Evolutionary conservation across 2,797 vertebrate species (phyloP).

Genomic region (Tauraco hartlaubi): DNA sequence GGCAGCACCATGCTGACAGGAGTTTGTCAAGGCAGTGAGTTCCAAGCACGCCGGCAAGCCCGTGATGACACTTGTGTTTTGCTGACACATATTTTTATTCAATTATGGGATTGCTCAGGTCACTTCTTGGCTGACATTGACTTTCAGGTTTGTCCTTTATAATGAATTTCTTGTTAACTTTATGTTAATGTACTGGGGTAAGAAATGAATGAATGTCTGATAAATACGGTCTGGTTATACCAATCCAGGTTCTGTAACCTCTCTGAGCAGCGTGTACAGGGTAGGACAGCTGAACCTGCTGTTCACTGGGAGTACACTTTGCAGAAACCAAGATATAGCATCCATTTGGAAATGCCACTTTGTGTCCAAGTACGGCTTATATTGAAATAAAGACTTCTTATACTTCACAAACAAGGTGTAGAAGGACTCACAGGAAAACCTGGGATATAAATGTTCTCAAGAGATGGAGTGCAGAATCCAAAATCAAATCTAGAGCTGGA

Average conservation of each 20-base stretch:
- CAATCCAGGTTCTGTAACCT: neutral
- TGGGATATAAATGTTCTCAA: accelerated
- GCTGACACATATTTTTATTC: conserved; percentile 16
- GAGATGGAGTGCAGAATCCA: neutral
- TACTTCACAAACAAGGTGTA: neutral
- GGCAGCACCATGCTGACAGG: neutral
- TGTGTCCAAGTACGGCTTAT: neutral
- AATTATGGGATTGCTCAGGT: neutral
- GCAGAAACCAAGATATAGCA: neutral
- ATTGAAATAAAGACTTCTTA: neutral
- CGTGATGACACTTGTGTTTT: neutral
- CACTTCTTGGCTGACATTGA: neutral
- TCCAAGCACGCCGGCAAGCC: neutral
- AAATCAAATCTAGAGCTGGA: neutral
- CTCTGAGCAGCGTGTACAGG: neutral
- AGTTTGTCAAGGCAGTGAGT: neutral
- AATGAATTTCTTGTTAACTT: conserved; percentile 25
- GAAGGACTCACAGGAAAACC: neutral
- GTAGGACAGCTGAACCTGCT: neutral
- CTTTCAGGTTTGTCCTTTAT: conserved; percentile 27
- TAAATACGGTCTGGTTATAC: neutral
- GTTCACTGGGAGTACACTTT: neutral
- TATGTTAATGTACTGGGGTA: neutral
- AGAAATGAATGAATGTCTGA: neutral
- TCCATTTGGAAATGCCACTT: neutral